Conservation (phyloP, 2,888 invertebrate species). For the Drosophila kuntzei region DNA sequence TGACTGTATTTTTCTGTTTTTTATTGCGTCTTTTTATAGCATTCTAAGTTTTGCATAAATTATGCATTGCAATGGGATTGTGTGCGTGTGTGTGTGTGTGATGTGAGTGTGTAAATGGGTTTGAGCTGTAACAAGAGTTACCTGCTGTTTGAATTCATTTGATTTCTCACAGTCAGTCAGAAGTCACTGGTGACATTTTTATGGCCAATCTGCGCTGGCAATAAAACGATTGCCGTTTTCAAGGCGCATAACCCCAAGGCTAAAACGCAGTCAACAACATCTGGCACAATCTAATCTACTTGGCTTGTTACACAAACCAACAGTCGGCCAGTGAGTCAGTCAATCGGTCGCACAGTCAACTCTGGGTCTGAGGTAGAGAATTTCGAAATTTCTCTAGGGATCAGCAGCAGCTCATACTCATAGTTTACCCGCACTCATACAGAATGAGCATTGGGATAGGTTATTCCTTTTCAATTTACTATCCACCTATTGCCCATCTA, state of each 20-base stretch:
- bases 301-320: constrained; percentile 21
- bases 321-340: background rate
- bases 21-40: constrained; percentile 58
- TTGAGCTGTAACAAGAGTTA: constrained; percentile 19
- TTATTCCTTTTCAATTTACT: constrained; percentile 60
- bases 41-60: constrained; percentile 76
- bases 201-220: constrained; percentile 76
- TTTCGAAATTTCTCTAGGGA: constrained; percentile 76
- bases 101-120: constrained; percentile 1
- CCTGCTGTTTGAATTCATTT: constrained; percentile 71
- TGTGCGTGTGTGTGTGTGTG: constrained; percentile 2
- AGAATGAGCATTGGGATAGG: constrained; percentile 48
- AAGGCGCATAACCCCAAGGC: constrained; percentile 42
- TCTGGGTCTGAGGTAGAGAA: constrained; percentile 24
- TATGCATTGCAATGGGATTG: constrained; percentile 51
- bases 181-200: constrained; percentile 81
- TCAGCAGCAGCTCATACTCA: constrained; percentile 12
- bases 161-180: constrained; percentile 63
- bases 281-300: constrained; percentile 51
- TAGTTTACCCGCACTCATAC: constrained; percentile 36
- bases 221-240: constrained; percentile 74
- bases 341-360: background rate
- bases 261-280: constrained; percentile 26
- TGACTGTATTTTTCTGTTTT: constrained; percentile 17
- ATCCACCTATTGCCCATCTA: constrained; percentile 10